Conservation (phyloP, 2,797 vertebrate genomes). For the Carcharodon carcharias region DNA sequence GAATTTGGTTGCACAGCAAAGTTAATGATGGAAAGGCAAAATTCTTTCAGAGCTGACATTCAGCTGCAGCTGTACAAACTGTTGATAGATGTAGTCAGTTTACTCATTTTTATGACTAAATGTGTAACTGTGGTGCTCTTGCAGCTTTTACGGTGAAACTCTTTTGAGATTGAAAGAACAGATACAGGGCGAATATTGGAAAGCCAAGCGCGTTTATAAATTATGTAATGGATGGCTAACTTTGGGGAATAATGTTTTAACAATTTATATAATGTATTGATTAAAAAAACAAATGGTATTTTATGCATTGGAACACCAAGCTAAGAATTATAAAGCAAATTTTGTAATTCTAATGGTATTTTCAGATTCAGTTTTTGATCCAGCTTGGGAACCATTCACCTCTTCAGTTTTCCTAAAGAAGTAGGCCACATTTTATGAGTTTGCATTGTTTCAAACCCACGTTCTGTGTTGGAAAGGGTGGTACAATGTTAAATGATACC, state of each 20-base stretch:
- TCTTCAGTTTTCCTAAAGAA: background rate
- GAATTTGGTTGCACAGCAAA: background rate
- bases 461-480: background rate
- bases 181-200: background rate
- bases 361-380: background rate
- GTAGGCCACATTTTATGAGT: background rate
- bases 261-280: background rate
- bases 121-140: background rate
- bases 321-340: background rate
- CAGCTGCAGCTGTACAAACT: background rate
- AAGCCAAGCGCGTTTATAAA: background rate
- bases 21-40: background rate
- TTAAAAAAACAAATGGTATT: background rate
- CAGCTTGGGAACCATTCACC: background rate
- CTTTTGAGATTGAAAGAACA: conserved; percentile 4
- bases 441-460: background rate
- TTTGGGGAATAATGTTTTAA: background rate
- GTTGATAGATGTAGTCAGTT: background rate
- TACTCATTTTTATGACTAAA: background rate
- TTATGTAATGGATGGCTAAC: background rate
- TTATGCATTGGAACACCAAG: background rate
- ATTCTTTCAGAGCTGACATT: background rate
- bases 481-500: background rate
- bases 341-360: background rate
- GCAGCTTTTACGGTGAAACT: background rate